Percentiles rank a stretch among this genome's conserved stretches.
phyloP scores from a whole-genome alignment of 2,888 invertebrate genomes.

The Nemurella pictetii region DNA sequence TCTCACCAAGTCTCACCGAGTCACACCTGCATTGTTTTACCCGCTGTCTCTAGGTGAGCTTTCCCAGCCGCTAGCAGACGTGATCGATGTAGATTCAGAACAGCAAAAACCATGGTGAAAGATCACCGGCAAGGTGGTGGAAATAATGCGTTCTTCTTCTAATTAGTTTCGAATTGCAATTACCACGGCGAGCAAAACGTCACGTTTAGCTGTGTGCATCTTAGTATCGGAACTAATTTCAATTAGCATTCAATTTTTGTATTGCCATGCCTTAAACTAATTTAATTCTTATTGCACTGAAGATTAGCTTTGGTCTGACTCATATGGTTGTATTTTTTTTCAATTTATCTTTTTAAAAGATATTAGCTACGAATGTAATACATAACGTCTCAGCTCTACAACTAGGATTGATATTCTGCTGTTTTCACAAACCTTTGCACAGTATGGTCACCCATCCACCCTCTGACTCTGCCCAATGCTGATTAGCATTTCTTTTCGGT shows the following conservation, averaged over 20 bases:
- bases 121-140: neutral
- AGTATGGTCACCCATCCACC: too few species aligned
- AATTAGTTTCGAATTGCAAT: slow-evolving; percentile 17
- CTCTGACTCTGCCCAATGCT: too few species aligned
- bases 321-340: too few species aligned
- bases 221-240: neutral
- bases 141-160: neutral
- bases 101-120: neutral
- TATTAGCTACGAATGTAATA: too few species aligned
- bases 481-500: neutral
- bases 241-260: neutral
- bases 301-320: too few species aligned
- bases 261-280: too few species aligned
- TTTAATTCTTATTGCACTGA: too few species aligned
- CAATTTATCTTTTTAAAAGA: too few species aligned
- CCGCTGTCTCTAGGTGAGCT: too few species aligned
- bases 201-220: neutral
- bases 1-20: neutral
- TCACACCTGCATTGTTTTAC: slow-evolving; percentile 1
- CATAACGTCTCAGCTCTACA: too few species aligned
- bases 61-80: neutral
- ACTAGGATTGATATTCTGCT: too few species aligned
- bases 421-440: too few species aligned
- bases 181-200: neutral
- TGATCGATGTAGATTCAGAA: neutral